Evolutionary conservation across 2,888 invertebrate species (phyloP).

Genomic region (Gnatocerus cornutus): DNA sequence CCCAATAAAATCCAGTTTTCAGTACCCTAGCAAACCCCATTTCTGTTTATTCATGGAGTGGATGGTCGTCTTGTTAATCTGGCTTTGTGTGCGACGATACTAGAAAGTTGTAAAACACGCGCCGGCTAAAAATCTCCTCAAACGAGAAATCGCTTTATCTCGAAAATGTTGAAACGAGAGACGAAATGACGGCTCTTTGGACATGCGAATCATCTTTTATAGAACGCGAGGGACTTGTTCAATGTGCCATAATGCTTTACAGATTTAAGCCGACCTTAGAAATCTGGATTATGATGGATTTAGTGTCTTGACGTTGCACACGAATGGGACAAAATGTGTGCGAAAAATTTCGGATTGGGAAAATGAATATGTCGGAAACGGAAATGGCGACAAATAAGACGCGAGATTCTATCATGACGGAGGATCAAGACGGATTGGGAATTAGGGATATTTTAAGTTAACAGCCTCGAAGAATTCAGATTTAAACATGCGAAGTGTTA

Average conservation of each 20-base stretch:
- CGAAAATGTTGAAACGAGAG: slow-evolving; percentile 37
- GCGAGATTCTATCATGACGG: background rate
- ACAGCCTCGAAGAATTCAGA: too few species aligned
- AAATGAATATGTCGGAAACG: slow-evolving; percentile 8
- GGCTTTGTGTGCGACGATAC: slow-evolving; percentile 35
- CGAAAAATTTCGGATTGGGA: slow-evolving; percentile 33
- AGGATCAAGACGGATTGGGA: too few species aligned
- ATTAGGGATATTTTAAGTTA: too few species aligned
- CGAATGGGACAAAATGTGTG: slow-evolving; percentile 33
- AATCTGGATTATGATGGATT: slow-evolving; percentile 54
- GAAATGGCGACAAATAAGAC: slow-evolving; percentile 4
- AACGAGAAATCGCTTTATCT: slow-evolving; percentile 47
- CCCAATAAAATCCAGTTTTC: slow-evolving; percentile 19
- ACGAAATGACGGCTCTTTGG: slow-evolving; percentile 49
- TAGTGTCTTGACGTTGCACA: slow-evolving; percentile 40
- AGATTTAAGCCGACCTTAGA: slow-evolving; percentile 53
- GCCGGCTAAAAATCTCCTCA: slow-evolving; percentile 36
- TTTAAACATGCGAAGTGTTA: too few species aligned
- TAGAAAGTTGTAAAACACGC: slow-evolving; percentile 45
- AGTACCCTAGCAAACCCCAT: slow-evolving; percentile 40
- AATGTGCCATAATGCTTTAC: slow-evolving; percentile 56
- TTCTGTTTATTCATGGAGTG: slow-evolving; percentile 43
- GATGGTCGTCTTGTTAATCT: slow-evolving; percentile 45
- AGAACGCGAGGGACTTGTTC: slow-evolving; percentile 53
- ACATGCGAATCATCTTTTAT: slow-evolving; percentile 57